Conservation (phyloP, 2,797 vertebrate species). For the Silurus lanzhouensis region DNA sequence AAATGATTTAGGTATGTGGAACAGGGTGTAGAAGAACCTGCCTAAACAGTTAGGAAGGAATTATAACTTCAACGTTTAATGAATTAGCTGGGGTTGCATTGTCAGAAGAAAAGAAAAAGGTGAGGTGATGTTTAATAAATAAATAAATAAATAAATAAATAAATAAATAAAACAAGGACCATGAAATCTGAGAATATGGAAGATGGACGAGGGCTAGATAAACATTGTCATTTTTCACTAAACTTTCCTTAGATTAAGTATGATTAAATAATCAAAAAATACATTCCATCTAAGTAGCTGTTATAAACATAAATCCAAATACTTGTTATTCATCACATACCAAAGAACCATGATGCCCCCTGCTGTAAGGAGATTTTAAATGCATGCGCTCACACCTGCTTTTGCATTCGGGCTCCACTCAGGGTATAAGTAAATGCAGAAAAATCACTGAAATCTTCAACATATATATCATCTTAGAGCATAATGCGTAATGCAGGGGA, state of each 20-base stretch:
- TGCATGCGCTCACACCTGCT: not conserved
- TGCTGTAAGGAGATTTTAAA: not conserved
- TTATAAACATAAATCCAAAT: not conserved
- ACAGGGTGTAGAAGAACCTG: not conserved
- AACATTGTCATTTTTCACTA: not conserved
- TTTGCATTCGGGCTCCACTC: not conserved
- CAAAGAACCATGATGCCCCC: conserved; percentile 9
- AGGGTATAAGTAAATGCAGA: not conserved
- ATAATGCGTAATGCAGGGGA: not conserved
- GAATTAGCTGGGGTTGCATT: not conserved
- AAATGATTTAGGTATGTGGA: not conserved
- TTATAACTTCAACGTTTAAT: not conserved
- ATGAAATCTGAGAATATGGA: conserved; percentile 11
- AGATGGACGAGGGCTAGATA: not conserved
- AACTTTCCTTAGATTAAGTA: not conserved
- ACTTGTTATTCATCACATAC: not conserved
- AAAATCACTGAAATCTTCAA: not conserved
- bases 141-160: too few species aligned
- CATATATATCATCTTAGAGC: not conserved
- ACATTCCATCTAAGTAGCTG: not conserved
- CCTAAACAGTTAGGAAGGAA: not conserved
- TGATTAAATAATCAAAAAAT: not conserved
- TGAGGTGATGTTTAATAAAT: not conserved
- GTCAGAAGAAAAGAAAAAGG: not conserved
- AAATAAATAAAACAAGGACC: not conserved